These are phyloP conservation scores for Pelusios castaneus DNA, from an alignment of 2,113 vertebrate species.

Conservation along the genomic window DNA sequence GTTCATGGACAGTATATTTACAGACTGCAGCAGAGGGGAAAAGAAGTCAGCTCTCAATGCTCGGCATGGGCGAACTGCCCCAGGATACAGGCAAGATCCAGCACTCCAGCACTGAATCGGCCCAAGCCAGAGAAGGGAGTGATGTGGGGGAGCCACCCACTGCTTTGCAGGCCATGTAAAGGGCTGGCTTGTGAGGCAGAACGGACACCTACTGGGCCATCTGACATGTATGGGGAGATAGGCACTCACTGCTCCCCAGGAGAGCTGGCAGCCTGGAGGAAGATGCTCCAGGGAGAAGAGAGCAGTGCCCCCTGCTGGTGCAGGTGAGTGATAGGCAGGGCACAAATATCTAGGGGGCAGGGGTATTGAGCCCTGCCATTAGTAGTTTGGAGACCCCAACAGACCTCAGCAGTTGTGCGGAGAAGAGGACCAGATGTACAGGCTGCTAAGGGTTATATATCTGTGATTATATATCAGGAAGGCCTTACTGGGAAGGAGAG, in stretches of 20 bases:
- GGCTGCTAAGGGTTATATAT: too few species aligned
- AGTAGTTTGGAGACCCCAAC: neutral
- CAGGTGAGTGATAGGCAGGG: neutral
- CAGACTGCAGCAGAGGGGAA: constrained; percentile 81
- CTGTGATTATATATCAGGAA: neutral
- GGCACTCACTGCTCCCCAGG: neutral
- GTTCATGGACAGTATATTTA: constrained; percentile 94
- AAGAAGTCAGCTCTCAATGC: neutral
- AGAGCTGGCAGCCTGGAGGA: neutral
- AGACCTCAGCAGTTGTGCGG: neutral
- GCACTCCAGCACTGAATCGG: too few species aligned
- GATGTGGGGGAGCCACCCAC: neutral
- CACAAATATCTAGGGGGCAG: neutral
- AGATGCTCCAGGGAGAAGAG: neutral
- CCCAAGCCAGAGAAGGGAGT: too few species aligned
- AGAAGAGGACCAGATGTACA: neutral
- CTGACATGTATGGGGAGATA: neutral
- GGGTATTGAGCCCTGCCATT: neutral
- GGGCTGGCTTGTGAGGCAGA: neutral
- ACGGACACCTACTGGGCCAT: too few species aligned
- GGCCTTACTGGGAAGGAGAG: too few species aligned
- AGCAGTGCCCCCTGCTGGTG: neutral
- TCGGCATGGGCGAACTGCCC: neutral
- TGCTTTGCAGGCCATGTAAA: neutral
- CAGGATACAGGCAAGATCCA: neutral